Base-by-base conservation (phyloP, 2,888 invertebrate genomes). In the Microplitis manilae region DNA sequence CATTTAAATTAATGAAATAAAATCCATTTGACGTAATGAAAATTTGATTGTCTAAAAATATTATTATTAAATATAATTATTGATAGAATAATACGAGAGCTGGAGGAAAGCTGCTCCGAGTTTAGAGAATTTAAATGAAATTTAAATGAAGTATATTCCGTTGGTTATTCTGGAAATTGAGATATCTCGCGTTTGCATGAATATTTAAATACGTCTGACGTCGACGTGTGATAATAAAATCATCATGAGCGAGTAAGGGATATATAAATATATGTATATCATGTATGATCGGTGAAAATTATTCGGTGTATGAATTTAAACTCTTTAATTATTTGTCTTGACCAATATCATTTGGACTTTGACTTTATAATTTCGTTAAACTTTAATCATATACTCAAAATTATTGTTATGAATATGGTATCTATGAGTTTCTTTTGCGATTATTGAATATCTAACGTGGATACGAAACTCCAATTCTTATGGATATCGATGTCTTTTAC, bases 121-220 rank as follows among this genome's bases (percentile, higher is more conserved):
- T 50, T 50, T 50, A 50, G 8, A 50, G 41, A 41, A 20, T 41
- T 68, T 20, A 13, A 68, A 41, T 9, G n/a, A 68, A 40, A 68
- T 68, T 41, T 6, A 40, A 68, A 50, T 50, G 50, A 13, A 50
- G 50, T 13, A 50, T 50, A 50, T 50, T 50, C 50, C 9, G 2
- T 50, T 50, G 50, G 41, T 68, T 68, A 68, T 68, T 68, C 41
- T 15, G 59, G 69, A 41, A 70, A 20, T 15, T 9, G 70, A 70
- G 70, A 68, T 17, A 13, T 15, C 13, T 50, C 73, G 59, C 68
- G 15, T 50, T 9, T 39, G 15, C 20, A 50, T 75, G 75, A 70
- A 76, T 76, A 76, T 76, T 76, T 76, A 4, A 76, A 67, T 60
- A 67, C 17, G 38, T 67, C 65, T 70, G 71, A 71, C 65, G 76